A percentile compares a stretch with the other conserved stretches of the same genome.
phyloP scores from a whole-genome alignment of 1,140 invertebrate genomes.

The Diorhabda elongata region DNA sequence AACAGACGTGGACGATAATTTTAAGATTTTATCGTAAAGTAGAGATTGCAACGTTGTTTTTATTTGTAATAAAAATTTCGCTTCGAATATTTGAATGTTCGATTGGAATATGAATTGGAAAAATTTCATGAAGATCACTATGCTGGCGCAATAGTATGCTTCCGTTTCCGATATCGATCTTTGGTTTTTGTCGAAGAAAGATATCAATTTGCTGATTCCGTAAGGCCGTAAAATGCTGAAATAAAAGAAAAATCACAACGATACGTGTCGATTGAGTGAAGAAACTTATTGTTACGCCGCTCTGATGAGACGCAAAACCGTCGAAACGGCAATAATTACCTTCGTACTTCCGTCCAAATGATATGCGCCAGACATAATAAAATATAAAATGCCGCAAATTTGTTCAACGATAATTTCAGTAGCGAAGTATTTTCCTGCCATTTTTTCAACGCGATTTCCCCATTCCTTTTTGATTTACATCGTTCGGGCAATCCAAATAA shows the following conservation, averaged over 20 bases:
- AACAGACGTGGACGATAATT: conserved; percentile 65
- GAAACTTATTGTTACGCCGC: too few species aligned
- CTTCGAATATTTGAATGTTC: conserved; percentile 68
- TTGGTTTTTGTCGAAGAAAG: conserved; percentile 34
- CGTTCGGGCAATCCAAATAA: not conserved
- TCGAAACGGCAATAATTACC: not conserved
- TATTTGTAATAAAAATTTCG: conserved; percentile 75
- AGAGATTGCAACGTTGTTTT: conserved; percentile 72
- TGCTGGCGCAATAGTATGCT: conserved; percentile 23
- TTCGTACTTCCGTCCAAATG: not conserved
- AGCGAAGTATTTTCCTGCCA: not conserved
- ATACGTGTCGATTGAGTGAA: not conserved
- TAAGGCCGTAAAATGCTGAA: conserved; percentile 29
- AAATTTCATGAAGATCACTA: conserved; percentile 25
- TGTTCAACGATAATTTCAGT: not conserved
- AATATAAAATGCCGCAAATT: not conserved
- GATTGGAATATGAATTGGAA: conserved; percentile 48
- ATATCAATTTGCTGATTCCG: conserved; percentile 32
- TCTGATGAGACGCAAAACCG: too few species aligned
- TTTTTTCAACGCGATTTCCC: not conserved
- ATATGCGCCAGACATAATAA: not conserved
- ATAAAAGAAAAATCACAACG: conserved; percentile 9
- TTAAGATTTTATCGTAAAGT: conserved; percentile 75
- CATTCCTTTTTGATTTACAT: not conserved
- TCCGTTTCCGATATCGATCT: conserved; percentile 19